These are phyloP conservation scores for Labeo catla DNA, from an alignment of 2,113 vertebrate species.

Conservation along the genomic window DNA sequence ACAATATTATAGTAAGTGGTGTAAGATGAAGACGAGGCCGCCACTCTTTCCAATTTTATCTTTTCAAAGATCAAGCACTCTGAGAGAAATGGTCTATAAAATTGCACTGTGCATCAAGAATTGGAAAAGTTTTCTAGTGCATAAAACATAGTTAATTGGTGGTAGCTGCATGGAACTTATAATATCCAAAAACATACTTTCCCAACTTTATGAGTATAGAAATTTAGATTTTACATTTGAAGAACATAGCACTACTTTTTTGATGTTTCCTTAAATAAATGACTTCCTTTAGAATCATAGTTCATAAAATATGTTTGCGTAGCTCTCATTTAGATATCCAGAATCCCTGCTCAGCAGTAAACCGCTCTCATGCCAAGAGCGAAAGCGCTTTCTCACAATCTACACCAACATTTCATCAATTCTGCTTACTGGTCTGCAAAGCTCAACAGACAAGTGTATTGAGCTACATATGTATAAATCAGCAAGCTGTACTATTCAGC, in stretches of 20 bases:
- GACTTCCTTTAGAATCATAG: neutral
- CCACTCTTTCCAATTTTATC: neutral
- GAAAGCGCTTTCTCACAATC: constrained; percentile 20
- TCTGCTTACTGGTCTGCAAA: constrained; percentile 40
- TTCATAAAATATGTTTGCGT: neutral
- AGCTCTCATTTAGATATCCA: constrained; percentile 24
- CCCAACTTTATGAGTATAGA: neutral
- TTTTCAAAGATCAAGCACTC: neutral
- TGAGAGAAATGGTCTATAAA: neutral
- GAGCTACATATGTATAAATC: constrained; percentile 42
- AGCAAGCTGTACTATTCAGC: constrained; percentile 32
- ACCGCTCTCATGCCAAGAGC: neutral
- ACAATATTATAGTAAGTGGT: neutral
- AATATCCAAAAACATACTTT: neutral
- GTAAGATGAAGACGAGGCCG: neutral
- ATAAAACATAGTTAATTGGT: neutral
- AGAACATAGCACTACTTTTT: neutral
- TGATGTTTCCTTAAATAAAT: neutral
- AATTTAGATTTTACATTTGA: neutral
- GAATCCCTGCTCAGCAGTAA: constrained; percentile 26
- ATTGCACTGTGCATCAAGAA: neutral
- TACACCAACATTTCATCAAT: constrained; percentile 42
- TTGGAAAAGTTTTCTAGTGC: neutral
- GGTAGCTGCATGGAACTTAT: neutral
- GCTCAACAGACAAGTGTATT: constrained; percentile 29